A percentile compares a stretch with the other conserved stretches of the same genome.
Evolutionary conservation across 1,140 invertebrate species (phyloP).

Genomic region (Fragariocoptes setiger): DNA sequence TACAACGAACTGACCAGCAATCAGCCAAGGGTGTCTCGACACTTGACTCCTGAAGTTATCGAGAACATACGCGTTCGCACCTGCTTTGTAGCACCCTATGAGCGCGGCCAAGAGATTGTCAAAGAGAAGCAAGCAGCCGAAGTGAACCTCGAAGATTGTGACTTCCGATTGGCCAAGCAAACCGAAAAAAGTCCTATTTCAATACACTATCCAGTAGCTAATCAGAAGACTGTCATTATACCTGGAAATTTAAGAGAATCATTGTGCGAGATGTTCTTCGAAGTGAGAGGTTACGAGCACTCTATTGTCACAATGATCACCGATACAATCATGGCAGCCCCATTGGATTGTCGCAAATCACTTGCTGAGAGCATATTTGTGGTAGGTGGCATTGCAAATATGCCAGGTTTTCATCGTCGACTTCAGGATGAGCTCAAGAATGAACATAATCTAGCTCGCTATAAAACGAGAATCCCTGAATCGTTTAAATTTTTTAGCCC

Average conservation of each 20-base stretch:
- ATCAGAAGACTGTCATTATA: slow-evolving; percentile 25
- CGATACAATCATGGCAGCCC: slow-evolving; percentile 40
- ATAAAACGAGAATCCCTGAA: slow-evolving; percentile 27
- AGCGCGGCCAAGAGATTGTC: slow-evolving; percentile 28
- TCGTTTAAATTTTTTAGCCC: slow-evolving; percentile 40
- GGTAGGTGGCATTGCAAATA: slow-evolving; percentile 46
- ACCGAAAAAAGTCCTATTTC: slow-evolving; percentile 14
- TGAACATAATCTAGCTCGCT: slow-evolving; percentile 24
- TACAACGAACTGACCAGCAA: slow-evolving; percentile 4
- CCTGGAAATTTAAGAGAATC: slow-evolving; percentile 37
- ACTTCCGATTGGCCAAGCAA: not conserved
- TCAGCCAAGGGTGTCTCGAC: not conserved
- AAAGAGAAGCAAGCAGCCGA: slow-evolving; percentile 14
- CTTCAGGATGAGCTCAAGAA: slow-evolving; percentile 35
- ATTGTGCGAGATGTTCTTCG: slow-evolving; percentile 47
- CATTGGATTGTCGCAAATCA: slow-evolving; percentile 33
- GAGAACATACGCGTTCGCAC: slow-evolving; percentile 27
- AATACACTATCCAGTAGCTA: slow-evolving; percentile 36
- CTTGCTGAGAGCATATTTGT: slow-evolving; percentile 49
- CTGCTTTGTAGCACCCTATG: slow-evolving; percentile 46
- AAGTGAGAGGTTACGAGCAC: slow-evolving; percentile 45
- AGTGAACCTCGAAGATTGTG: slow-evolving; percentile 8
- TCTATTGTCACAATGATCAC: slow-evolving; percentile 50
- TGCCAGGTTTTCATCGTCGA: slow-evolving; percentile 39
- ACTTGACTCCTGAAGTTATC: slow-evolving; percentile 15